These are phyloP conservation scores for Patella ulyssiponensis DNA, from an alignment of 2,888 invertebrate species.

Conservation along the genomic window DNA sequence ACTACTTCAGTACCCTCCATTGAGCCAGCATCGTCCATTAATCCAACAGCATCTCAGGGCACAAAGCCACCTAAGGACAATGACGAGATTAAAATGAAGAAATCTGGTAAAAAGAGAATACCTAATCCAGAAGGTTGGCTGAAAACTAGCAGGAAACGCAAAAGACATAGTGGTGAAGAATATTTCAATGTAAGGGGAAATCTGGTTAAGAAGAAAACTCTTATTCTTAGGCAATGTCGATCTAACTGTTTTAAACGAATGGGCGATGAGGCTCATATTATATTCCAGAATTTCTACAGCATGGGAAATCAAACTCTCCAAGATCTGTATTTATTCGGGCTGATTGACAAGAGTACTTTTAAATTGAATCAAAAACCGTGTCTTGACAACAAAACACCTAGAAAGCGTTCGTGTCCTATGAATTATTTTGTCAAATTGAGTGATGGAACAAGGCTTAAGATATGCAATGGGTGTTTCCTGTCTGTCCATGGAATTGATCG, in stretches of 20 bases:
- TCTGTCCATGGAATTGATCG: not conserved
- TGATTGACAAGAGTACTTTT: not conserved
- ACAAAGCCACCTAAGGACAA: no score
- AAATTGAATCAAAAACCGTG: not conserved
- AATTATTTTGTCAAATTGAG: slow-evolving; percentile 1
- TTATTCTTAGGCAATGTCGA: not conserved
- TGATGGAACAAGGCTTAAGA: not conserved
- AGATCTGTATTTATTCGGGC: not conserved
- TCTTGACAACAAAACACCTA: not conserved
- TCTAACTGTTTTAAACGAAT: not conserved
- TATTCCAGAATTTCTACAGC: slow-evolving; percentile 1
- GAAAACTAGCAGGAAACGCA: not conserved
- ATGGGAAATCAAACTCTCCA: not conserved
- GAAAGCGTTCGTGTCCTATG: not conserved
- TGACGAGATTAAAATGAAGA: no score
- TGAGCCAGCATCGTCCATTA: no score
- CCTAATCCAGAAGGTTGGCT: not conserved
- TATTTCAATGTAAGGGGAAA: not conserved
- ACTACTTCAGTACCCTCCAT: no score
- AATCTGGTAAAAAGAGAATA: no score
- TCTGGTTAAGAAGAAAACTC: not conserved
- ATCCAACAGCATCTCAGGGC: no score
- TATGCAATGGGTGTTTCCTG: not conserved
- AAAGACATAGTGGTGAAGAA: not conserved
- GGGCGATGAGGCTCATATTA: not conserved